These are phyloP conservation scores for Cariama cristata DNA, from an alignment of 2,113 vertebrate genomes.

Conservation along the genomic window DNA sequence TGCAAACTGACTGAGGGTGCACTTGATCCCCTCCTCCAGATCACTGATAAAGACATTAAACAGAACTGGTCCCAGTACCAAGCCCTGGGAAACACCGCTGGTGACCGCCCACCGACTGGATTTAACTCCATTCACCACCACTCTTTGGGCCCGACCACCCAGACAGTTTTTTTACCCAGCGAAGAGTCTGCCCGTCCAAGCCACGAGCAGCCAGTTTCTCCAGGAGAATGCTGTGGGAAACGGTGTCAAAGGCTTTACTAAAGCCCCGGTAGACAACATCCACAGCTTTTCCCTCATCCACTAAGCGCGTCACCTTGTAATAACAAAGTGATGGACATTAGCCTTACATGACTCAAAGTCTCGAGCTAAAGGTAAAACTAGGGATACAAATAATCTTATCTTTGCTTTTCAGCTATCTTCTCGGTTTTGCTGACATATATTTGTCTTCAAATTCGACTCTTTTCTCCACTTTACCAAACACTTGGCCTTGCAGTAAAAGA, in stretches of 20 bases:
- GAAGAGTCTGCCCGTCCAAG: background rate
- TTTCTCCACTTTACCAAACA: background rate
- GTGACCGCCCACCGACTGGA: background rate
- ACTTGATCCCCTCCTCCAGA: background rate
- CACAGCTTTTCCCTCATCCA: background rate
- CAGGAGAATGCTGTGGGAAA: background rate
- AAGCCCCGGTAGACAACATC: background rate
- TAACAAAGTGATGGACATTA: background rate
- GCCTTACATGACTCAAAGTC: background rate
- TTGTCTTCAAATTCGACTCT: background rate
- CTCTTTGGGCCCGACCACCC: background rate
- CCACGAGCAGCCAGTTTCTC: background rate
- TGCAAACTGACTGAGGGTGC: no score
- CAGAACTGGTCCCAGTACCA: background rate
- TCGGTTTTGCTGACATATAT: background rate
- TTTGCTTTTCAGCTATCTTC: background rate
- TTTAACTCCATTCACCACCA: background rate
- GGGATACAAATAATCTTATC: background rate
- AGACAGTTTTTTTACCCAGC: background rate
- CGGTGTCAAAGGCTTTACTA: background rate
- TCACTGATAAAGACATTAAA: background rate
- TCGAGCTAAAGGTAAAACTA: background rate
- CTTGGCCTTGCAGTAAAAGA: background rate
- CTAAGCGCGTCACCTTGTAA: background rate
- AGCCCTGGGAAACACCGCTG: no score